Percentiles rank a stretch among this genome's conserved stretches.
Conservation (phyloP, 2,888 invertebrate genomes). For the Xanthorhoe spadicearia region DNA sequence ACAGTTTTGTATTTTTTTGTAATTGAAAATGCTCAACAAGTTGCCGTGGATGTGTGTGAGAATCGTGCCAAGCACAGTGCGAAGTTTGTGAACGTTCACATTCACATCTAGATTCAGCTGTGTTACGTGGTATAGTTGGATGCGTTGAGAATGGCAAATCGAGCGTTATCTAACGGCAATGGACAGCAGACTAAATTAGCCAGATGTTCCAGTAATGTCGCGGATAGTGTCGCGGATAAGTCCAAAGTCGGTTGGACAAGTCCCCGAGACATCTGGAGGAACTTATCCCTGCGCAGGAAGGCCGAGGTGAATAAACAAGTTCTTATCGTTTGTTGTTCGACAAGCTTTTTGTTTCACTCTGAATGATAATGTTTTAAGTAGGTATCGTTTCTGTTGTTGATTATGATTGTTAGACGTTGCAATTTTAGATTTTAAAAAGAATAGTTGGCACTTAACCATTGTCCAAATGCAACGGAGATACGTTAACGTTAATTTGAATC, state of each 20-base stretch:
- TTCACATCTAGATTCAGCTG: slow-evolving; percentile 42
- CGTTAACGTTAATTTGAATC: too few species aligned
- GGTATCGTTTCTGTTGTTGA: background rate
- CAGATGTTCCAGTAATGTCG: slow-evolving; percentile 77
- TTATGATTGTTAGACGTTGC: background rate
- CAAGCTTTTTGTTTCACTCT: background rate
- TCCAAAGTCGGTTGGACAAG: slow-evolving; percentile 79
- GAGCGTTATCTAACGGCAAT: slow-evolving; percentile 63
- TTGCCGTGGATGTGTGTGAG: slow-evolving; percentile 56
- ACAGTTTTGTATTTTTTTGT: slow-evolving; percentile 47
- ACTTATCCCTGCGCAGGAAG: slow-evolving; percentile 77
- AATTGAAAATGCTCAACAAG: slow-evolving; percentile 52
- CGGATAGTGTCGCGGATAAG: slow-evolving; percentile 73
- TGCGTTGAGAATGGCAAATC: slow-evolving; percentile 74
- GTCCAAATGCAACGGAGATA: too few species aligned
- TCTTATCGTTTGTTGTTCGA: background rate
- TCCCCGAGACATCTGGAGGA: slow-evolving; percentile 81
- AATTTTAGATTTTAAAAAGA: too few species aligned
- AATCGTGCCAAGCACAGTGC: slow-evolving; percentile 42
- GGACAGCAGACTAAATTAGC: slow-evolving; percentile 68
- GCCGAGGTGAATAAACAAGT: slow-evolving; percentile 68
- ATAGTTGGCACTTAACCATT: background rate
- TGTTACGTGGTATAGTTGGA: slow-evolving; percentile 45
- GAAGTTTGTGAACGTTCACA: slow-evolving; percentile 47
- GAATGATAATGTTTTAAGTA: background rate